A percentile compares a stretch with the other conserved stretches of the same genome.
phyloP scores from a whole-genome alignment of 2,888 invertebrate genomes.

The Galeopsomyia nigrocyanea region DNA sequence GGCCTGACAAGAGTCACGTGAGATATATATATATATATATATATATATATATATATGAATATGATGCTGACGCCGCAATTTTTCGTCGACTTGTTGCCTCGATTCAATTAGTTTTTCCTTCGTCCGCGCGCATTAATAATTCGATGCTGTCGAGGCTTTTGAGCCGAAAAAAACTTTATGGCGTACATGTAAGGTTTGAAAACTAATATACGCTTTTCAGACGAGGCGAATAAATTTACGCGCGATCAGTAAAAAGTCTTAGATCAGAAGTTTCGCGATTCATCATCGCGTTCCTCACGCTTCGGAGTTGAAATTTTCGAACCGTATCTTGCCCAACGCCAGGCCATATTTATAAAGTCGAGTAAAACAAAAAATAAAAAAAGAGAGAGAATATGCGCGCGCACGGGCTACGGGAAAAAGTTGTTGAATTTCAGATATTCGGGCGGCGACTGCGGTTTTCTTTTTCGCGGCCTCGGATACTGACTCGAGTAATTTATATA shows the following conservation, averaged over 20 bases:
- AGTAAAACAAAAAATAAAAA: not conserved
- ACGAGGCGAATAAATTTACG: not conserved
- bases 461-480: slow-evolving; percentile 43
- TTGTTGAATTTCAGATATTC: slow-evolving; percentile 28
- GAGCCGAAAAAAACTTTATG: not conserved
- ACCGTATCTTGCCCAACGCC: too few relatives aligned
- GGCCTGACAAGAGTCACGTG: slow-evolving; percentile 9
- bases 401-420: slow-evolving; percentile 20
- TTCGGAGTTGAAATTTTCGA: slow-evolving; percentile 13
- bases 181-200: not conserved
- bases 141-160: too few relatives aligned
- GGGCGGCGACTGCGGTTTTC: slow-evolving; percentile 12
- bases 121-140: slow-evolving; percentile 1
- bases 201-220: not conserved
- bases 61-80: not conserved
- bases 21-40: too few relatives aligned
- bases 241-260: not conserved
- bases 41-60: too few relatives aligned
- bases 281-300: slow-evolving; percentile 21
- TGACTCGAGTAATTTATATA: slow-evolving; percentile 43
- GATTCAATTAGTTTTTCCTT: slow-evolving; percentile 44
- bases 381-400: slow-evolving; percentile 25
- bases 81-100: slow-evolving; percentile 23
- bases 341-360: not conserved
- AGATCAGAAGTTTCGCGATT: not conserved